Evolutionary conservation across 2,797 vertebrate species (phyloP).

Genomic region (Perdix hodgsoniae): DNA sequence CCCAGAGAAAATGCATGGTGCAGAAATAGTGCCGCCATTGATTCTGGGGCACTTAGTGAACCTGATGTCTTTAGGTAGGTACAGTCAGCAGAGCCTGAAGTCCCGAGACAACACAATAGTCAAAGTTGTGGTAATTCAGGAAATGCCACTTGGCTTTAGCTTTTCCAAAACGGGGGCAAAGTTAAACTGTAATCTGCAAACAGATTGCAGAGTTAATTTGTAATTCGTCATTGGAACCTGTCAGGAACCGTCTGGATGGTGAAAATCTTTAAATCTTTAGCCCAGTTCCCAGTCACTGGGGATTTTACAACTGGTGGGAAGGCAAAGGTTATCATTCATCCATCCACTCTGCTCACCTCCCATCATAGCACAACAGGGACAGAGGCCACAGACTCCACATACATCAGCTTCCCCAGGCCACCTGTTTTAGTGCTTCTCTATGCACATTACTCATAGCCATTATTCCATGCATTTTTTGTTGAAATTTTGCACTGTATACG

Average conservation of each 20-base stretch:
- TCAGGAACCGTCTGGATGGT: neutral
- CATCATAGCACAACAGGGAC: fast-evolving
- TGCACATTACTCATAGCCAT: neutral
- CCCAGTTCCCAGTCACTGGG: neutral
- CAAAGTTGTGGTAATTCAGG: neutral
- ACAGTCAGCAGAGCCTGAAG: neutral
- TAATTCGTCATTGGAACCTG: neutral
- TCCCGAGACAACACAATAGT: neutral
- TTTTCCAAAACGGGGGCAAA: neutral
- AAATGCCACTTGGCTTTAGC: neutral
- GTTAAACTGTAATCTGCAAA: slow-evolving; percentile 29
- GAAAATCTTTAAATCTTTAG: neutral
- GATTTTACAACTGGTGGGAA: neutral
- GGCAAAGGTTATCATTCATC: neutral
- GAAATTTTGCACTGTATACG: neutral
- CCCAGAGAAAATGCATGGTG: neutral
- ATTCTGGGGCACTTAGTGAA: neutral
- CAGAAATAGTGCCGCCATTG: neutral
- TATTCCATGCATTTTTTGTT: neutral
- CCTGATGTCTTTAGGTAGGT: neutral
- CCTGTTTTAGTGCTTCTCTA: neutral
- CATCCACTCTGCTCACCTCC: fast-evolving
- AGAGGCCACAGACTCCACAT: neutral
- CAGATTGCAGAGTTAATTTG: slow-evolving; percentile 25
- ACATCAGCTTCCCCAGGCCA: too few species aligned